phyloP scores from a whole-genome alignment of 92 coral and sea anemone genomes.

The Diadumene lineata region DNA sequence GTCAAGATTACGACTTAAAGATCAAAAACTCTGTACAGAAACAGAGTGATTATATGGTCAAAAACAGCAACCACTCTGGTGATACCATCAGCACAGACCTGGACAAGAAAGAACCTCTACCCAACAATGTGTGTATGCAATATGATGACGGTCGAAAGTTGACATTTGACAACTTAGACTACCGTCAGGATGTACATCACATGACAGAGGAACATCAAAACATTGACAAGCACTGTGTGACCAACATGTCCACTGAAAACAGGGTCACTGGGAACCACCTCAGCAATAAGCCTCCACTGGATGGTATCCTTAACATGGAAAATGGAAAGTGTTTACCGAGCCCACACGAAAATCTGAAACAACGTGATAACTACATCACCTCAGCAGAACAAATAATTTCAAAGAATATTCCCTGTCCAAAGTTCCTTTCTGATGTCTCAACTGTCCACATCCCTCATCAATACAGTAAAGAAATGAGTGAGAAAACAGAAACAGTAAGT shows the following conservation, averaged over 20 bases:
- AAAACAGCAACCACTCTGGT: too few species aligned
- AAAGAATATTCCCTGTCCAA: constrained; percentile 35
- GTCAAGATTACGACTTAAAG: constrained; percentile 32
- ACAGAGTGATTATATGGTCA: constrained; percentile 49
- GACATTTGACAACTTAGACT: constrained; percentile 50
- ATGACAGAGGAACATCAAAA: constrained; percentile 67
- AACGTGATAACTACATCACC: constrained; percentile 59
- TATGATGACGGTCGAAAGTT: constrained; percentile 51
- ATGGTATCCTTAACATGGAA: constrained; percentile 55
- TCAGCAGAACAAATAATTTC: constrained; percentile 50
- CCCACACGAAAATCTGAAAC: constrained; percentile 30
- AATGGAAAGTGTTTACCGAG: constrained; percentile 62
- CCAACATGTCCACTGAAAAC: constrained; percentile 64
- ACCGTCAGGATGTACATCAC: constrained; percentile 49
- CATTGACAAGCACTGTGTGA: constrained; percentile 60
- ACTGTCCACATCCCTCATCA: constrained; percentile 45
- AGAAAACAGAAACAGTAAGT: constrained; percentile 59
- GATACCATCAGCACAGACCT: too few species aligned
- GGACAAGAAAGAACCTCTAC: too few species aligned
- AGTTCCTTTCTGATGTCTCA: constrained; percentile 30
- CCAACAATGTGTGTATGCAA: too few species aligned
- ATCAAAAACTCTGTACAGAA: constrained; percentile 32
- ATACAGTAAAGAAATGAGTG: constrained; percentile 52
- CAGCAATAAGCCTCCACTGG: constrained; percentile 28
- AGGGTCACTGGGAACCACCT: constrained; percentile 58